Conservation (phyloP, 2,888 invertebrate species). For the Dynastes maya region DNA sequence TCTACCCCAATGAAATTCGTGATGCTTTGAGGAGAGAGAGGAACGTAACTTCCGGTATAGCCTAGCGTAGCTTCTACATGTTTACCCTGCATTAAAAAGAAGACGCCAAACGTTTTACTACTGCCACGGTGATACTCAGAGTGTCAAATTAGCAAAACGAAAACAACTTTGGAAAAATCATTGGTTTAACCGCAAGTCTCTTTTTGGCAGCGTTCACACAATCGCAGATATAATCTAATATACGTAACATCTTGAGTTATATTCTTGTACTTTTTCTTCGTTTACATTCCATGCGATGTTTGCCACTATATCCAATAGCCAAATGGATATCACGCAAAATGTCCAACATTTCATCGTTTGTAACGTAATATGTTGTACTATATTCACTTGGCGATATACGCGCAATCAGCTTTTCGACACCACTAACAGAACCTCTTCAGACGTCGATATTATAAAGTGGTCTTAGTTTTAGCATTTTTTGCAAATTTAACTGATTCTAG, state of each 20-base stretch:
- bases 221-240: background rate
- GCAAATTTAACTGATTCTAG: too few relatives aligned
- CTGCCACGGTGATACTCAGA: too few relatives aligned
- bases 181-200: background rate
- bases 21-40: background rate
- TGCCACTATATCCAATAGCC: too few relatives aligned
- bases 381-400: too few relatives aligned
- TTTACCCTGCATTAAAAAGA: background rate
- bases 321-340: background rate
- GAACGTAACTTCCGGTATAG: background rate
- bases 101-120: background rate
- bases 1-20: background rate
- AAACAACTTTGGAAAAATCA: background rate
- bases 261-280: background rate
- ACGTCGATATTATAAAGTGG: too few relatives aligned
- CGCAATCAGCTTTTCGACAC: background rate
- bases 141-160: too few relatives aligned
- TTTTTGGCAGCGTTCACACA: background rate
- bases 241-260: background rate
- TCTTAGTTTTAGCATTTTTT: too few relatives aligned
- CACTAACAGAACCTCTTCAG: background rate
- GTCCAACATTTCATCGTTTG: background rate
- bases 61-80: background rate
- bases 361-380: background rate
- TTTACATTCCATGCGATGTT: background rate